Base-by-base conservation (phyloP, 2,113 vertebrate genomes). In the Microtus ochrogaster region DNA sequence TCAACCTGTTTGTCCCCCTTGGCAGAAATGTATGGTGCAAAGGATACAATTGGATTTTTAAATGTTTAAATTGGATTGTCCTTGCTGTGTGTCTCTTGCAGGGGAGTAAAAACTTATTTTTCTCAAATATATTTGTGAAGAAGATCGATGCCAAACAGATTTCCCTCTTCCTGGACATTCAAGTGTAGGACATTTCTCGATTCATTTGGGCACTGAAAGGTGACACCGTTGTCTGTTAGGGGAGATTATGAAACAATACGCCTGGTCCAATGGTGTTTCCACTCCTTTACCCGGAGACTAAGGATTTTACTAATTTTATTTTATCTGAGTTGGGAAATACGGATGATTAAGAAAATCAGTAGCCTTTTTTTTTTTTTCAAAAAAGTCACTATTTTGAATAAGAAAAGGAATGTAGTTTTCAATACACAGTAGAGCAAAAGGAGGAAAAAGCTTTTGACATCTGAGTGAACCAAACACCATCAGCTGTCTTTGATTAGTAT, bases 371-470 rank as follows among this genome's bases (percentile, higher is more conserved):
- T 66, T 81, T 66, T 30, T 16, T 90, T 76, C 10, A 58, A 96
- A 93, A 87, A 77, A 78, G 82, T 52, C 22, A 79, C 74, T 88
- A 78, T 89, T 94, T 95, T 89, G 61, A 82, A 77, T 28, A 14
- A 85, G 17, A 73, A 95, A 76, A 82, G 44, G 72, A 94, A 92
- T n/a, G 44, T 9, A 49, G 58, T 65, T n/a, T 89, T 82, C 85
- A 88, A 92, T 79, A 88, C 44, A 8, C 44, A 89, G 47, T 55
- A 92, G n/a, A 93, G n/a, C 1, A 88, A 68, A 28, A 90, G 6
- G 19, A 3, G 24, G 24, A 72, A n/a, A 58, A 85, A 91, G 52
- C 10, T 63, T 74, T 36, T 85, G 91, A 89, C 82, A 94, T 83
- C 19, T 41, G 77, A 94, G 7, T 30, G 74, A 90, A 36, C n/a